These are phyloP conservation scores for Polymixis lichenea DNA, from an alignment of 2,888 invertebrate species.

Conservation along the genomic window DNA sequence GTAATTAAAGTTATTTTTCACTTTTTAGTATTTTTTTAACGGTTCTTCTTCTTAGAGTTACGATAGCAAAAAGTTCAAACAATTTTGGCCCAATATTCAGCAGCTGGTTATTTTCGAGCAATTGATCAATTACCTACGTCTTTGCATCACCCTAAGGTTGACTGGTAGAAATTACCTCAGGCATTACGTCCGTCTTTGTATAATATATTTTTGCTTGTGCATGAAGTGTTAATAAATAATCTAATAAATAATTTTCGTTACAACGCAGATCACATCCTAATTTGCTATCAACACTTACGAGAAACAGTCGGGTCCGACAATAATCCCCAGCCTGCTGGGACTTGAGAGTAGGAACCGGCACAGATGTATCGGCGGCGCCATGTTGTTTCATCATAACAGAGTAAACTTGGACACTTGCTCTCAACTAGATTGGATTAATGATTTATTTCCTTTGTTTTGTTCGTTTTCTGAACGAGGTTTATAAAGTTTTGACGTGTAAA, in stretches of 20 bases:
- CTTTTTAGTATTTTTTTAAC: too few relatives aligned
- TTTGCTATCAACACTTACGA: constrained; percentile 2
- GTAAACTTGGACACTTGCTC: constrained; percentile 20
- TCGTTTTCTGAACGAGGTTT: constrained; percentile 21
- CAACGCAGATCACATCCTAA: not conserved
- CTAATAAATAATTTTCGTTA: not conserved
- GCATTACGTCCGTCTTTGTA: not conserved
- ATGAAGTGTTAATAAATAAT: not conserved
- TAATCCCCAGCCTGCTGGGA: not conserved
- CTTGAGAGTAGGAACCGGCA: not conserved
- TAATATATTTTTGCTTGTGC: not conserved
- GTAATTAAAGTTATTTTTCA: too few relatives aligned
- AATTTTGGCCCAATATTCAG: too few relatives aligned
- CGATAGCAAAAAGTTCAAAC: too few relatives aligned
- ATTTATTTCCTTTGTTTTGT: constrained; percentile 39
- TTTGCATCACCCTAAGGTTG: not conserved
- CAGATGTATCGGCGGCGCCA: constrained; percentile 9
- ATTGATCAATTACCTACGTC: not conserved
- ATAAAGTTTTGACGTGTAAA: constrained; percentile 20
- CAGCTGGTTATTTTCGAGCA: not conserved
- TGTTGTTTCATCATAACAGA: constrained; percentile 20
- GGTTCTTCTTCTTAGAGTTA: too few relatives aligned
- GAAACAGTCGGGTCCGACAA: not conserved
- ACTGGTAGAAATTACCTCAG: not conserved
- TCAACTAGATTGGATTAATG: constrained; percentile 38